Evolutionary conservation across 2,888 invertebrate genomes (phyloP).

Genomic region (Parnassius mnemosyne): DNA sequence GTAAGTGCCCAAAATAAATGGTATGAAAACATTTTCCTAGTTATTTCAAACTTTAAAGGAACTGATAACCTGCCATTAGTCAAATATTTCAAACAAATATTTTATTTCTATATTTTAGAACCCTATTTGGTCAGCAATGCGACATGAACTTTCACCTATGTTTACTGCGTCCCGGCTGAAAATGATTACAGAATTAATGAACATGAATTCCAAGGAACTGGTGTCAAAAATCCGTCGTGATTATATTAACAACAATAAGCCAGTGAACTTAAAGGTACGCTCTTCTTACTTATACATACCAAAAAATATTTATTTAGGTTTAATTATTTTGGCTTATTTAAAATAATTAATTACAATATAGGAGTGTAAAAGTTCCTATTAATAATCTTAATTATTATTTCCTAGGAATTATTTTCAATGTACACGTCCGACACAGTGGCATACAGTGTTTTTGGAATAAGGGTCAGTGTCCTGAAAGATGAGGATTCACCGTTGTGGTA

Average conservation of each 20-base stretch:
- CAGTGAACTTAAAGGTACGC: constrained; percentile 56
- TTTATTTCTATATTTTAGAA: constrained; percentile 40
- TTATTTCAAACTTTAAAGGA: neutral
- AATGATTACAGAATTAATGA: constrained; percentile 59
- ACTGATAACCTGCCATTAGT: no score
- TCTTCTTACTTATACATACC: no score
- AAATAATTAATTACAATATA: neutral
- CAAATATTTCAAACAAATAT: neutral
- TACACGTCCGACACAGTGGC: constrained; percentile 66
- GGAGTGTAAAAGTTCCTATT: neutral
- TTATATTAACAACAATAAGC: constrained; percentile 45
- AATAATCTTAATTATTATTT: constrained; percentile 11
- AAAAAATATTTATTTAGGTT: no score
- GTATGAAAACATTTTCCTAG: neutral
- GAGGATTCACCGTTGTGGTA: constrained; percentile 57
- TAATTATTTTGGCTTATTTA: no score
- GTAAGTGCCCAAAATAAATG: constrained; percentile 36
- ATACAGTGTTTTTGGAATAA: constrained; percentile 58
- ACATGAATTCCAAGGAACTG: constrained; percentile 52
- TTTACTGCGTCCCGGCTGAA: constrained; percentile 56
- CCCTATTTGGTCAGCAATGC: constrained; percentile 55
- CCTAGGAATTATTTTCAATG: constrained; percentile 61
- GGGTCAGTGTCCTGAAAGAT: constrained; percentile 54
- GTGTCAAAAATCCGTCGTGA: constrained; percentile 55
- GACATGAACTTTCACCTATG: constrained; percentile 57